These are phyloP conservation scores for Fissipunctia ypsillon DNA, from an alignment of 2,888 invertebrate genomes.

Conservation along the genomic window DNA sequence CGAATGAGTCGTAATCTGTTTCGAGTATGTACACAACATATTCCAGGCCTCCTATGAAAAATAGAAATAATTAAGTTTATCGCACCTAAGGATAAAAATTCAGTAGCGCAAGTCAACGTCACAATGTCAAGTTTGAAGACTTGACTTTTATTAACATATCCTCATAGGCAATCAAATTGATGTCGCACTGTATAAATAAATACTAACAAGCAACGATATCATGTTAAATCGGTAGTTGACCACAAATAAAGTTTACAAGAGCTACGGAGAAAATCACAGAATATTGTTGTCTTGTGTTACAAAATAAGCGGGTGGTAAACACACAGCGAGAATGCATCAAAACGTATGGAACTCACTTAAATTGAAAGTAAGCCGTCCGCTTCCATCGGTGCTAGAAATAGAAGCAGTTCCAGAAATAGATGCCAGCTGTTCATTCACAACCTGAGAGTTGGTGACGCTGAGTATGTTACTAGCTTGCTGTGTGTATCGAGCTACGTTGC, in stretches of 20 bases:
- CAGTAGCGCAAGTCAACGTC: neutral
- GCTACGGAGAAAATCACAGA: too few relatives aligned
- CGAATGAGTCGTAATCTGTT: conserved; percentile 91
- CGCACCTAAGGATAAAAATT: neutral
- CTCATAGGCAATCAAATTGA: neutral
- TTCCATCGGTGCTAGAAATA: conserved; percentile 89
- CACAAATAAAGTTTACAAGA: neutral
- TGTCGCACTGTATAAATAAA: neutral
- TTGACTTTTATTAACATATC: neutral
- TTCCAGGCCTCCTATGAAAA: conserved; percentile 18
- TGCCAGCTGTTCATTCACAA: conserved; percentile 70
- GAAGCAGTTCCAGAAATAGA: conserved; percentile 75
- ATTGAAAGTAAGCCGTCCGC: conserved; percentile 91
- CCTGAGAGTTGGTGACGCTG: conserved; percentile 77
- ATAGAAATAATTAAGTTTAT: neutral
- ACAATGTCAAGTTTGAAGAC: neutral
- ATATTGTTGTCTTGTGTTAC: neutral
- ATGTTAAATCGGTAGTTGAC: neutral
- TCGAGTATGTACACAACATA: conserved; percentile 59
- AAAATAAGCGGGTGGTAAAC: neutral
- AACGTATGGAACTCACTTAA: conserved; percentile 80
- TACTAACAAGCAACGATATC: neutral
- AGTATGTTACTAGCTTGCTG: conserved; percentile 65
- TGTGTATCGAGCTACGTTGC: conserved; percentile 76
- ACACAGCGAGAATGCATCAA: neutral